These are phyloP conservation scores for Carollia perspicillata DNA, from an alignment of 2,113 vertebrate species.

Conservation along the genomic window DNA sequence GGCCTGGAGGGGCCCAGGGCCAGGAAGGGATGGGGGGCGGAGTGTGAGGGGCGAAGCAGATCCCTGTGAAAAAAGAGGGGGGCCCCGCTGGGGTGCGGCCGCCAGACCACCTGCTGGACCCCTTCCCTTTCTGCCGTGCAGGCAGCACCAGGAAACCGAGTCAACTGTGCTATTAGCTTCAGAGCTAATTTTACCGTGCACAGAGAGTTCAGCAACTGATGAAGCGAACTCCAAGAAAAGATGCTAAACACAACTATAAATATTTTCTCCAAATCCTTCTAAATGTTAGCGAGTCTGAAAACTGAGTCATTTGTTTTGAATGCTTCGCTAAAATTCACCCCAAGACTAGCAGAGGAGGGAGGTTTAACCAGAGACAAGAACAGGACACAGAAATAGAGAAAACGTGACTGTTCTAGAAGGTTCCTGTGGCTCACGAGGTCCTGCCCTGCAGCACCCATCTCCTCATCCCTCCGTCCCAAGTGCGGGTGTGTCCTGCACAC, in stretches of 20 bases:
- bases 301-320: constrained; percentile 59
- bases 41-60: rapidly evolving
- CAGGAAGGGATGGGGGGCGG: not conserved
- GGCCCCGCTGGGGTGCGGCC: rapidly evolving
- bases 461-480: not conserved
- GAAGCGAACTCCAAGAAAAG: not conserved
- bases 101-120: rapidly evolving
- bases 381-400: not conserved
- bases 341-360: not conserved
- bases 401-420: not conserved
- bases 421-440: rapidly evolving
- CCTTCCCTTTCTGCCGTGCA: too few species aligned
- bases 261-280: not conserved
- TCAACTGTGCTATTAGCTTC: not conserved
- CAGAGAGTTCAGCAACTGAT: not conserved
- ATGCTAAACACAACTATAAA: constrained; percentile 6
- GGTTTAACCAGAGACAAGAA: not conserved
- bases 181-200: rapidly evolving
- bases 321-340: constrained; percentile 22
- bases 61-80: too few species aligned
- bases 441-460: not conserved
- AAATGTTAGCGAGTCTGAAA: constrained; percentile 7
- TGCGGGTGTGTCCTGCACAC: rapidly evolving
- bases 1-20: not conserved
- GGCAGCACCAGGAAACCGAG: too few species aligned